These are phyloP conservation scores for Zhengitettix transpicula DNA, from an alignment of 2,888 invertebrate species.

Conservation along the genomic window DNA sequence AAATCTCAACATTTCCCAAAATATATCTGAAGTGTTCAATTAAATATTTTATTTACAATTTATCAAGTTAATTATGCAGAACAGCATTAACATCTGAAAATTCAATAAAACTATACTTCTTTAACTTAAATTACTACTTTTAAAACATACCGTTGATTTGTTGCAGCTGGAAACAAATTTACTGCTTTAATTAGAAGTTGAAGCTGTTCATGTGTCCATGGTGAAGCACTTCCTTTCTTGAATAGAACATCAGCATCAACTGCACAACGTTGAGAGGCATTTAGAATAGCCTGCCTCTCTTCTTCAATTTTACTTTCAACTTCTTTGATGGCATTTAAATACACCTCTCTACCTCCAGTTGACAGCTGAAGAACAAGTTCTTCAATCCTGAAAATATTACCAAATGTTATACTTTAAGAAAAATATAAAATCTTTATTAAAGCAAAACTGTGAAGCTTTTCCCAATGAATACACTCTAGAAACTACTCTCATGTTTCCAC, in stretches of 20 bases:
- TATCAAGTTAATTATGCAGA: no score
- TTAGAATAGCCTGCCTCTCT: constrained; percentile 42
- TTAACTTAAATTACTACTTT: background rate
- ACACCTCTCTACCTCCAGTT: constrained; percentile 44
- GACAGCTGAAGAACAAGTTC: constrained; percentile 19
- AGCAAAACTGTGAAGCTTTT: no score
- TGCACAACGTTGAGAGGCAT: constrained; percentile 7
- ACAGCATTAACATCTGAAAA: no score
- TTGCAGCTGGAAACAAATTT: constrained; percentile 94
- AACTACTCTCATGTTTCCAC: no score
- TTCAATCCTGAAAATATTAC: constrained; percentile 16
- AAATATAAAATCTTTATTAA: no score
- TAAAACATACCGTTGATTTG: constrained; percentile 50
- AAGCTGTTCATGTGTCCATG: constrained; percentile 74
- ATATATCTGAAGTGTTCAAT: no score
- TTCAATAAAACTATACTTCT: background rate
- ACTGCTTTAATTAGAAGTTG: constrained; percentile 91
- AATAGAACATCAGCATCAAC: background rate
- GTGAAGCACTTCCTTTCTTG: constrained; percentile 27
- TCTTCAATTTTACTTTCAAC: constrained; percentile 62
- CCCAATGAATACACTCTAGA: no score
- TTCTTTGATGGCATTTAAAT: constrained; percentile 47
- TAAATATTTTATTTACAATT: no score
- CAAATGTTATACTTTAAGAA: no score
- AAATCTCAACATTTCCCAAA: no score